A percentile compares a stretch with the other conserved stretches of the same genome.
These are phyloP conservation scores for Notamacropus eugenii DNA, from an alignment of 2,797 vertebrate species.

Conservation along the genomic window DNA sequence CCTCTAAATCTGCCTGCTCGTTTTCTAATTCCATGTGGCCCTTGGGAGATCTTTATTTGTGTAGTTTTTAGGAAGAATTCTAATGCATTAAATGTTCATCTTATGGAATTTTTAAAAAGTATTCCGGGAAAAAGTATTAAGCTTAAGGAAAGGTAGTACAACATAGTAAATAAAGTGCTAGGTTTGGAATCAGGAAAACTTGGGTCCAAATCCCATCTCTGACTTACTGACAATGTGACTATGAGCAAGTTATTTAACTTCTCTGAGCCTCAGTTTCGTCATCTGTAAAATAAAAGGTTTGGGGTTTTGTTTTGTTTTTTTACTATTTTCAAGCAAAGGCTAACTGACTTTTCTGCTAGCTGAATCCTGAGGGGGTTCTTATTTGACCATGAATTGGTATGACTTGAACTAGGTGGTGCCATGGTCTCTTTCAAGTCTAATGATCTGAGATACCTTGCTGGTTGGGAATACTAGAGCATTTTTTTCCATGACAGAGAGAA, in stretches of 20 bases:
- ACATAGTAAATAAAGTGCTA: neutral
- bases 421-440: neutral
- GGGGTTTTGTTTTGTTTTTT: too few relatives aligned
- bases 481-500: conserved; percentile 27
- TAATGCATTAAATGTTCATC: neutral
- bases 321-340: neutral
- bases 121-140: neutral
- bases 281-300: neutral
- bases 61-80: neutral
- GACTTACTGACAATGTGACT: neutral
- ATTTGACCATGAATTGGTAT: neutral
- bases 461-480: neutral
- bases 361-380: neutral
- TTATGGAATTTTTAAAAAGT: neutral
- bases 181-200: neutral
- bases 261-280: neutral
- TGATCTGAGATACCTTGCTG: neutral
- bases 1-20: neutral
- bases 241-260: neutral
- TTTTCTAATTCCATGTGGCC: neutral
- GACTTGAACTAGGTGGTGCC: neutral
- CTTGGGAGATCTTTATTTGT: neutral
- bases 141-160: neutral
- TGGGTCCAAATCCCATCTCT: neutral
- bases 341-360: neutral